Evolutionary conservation across 2,797 vertebrate genomes (phyloP), one percentile per base, ranked within the genome.

Genomic region (Gambelia wislizenii): DNA sequence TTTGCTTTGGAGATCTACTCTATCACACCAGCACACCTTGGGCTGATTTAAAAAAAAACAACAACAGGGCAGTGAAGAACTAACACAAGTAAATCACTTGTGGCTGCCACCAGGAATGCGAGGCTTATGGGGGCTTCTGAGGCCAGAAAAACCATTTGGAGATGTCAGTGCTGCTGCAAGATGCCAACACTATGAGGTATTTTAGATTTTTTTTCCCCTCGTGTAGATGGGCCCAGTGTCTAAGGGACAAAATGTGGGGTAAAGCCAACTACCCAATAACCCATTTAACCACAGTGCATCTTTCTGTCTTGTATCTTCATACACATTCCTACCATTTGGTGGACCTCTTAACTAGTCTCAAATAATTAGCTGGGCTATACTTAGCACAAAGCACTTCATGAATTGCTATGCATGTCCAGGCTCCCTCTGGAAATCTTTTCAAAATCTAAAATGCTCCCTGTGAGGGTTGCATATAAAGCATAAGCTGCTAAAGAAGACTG

Each of bases 341-440:
- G 85, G 25, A 36, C 33, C 52, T 87, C 25, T 70, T 80, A n/a
- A 52, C 67, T 87, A 49, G 36, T n/a, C 76, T 87, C 86, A 80
- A 79, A 80, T 42, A 87, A 56, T 70, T 80, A 69, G 61, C 27
- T 79, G 36, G 67, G 18, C 44, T 56, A 14, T 69, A 56, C 36
- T 33, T 36, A 72, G 39, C n/a, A 87, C 86, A 87, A 87, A 81
- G 69, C 67, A n/a, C n/a, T 81, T 81, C 61, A n/a, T 72, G 78
- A 82, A 74, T 81, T 87, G 77, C 67, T 82, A 82, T 82, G 52
- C 78, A 82, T 82, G 49, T 61, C 86, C 78, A 87, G 78, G 52
- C 67, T 87, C 13, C 69, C 30, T 30, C 42, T 82, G 42, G 39
- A 59, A 87, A 82, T 87, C 64, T 74, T 87, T 81, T 81, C 77